These are phyloP conservation scores for Antechinus stuartii DNA, from an alignment of 2,113 vertebrate genomes.

Conservation along the genomic window DNA sequence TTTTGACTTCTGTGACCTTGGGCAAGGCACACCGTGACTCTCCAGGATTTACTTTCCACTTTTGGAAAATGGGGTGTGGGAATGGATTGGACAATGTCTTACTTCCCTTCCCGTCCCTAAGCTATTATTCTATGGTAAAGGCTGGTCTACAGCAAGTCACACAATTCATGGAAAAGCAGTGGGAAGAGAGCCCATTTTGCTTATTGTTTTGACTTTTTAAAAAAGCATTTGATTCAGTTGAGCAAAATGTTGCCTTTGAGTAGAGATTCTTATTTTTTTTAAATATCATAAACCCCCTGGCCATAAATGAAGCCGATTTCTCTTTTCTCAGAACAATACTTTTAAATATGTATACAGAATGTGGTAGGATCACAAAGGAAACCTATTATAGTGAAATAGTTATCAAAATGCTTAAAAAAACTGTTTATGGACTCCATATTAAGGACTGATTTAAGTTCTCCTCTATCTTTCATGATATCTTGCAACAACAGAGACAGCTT, in stretches of 20 bases:
- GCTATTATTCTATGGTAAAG: not conserved
- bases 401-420: not conserved
- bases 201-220: not conserved
- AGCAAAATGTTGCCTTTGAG: not conserved
- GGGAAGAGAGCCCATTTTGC: not conserved
- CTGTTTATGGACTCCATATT: not conserved
- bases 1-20: not conserved
- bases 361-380: not conserved
- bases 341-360: not conserved
- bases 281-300: not conserved
- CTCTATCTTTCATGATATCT: not conserved
- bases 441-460: not conserved
- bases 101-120: not conserved
- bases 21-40: not conserved
- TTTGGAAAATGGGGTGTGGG: not conserved
- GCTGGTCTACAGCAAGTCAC: not conserved
- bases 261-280: not conserved
- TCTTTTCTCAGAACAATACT: not conserved
- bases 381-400: not conserved
- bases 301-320: not conserved
- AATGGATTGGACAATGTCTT: not conserved
- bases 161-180: not conserved
- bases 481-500: not conserved
- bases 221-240: not conserved
- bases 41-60: not conserved